Evolutionary conservation across 2,888 invertebrate species (phyloP).

Genomic region (Hylaea fasciaria): DNA sequence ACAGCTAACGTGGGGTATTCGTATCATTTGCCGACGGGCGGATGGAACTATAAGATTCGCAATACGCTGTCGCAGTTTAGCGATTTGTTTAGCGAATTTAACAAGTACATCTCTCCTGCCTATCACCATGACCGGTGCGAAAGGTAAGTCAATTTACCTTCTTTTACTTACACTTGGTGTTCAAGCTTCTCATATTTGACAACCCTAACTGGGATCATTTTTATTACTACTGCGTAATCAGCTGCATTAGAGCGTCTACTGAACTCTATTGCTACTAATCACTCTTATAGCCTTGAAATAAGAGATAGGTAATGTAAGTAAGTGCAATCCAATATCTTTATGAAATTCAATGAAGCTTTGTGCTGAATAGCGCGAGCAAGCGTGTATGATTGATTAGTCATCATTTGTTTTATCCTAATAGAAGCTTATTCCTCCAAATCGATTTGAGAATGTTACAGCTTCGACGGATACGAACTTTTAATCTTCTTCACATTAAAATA

Average conservation of each 20-base stretch:
- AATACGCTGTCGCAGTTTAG: slow-evolving; percentile 94
- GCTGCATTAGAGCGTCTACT: not conserved
- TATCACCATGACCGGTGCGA: slow-evolving; percentile 99
- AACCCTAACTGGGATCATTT: slow-evolving; percentile 1
- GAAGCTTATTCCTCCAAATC: no score
- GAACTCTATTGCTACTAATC: not conserved
- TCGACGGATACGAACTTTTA: no score
- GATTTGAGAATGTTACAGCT: no score
- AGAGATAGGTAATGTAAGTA: no score
- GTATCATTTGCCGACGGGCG: slow-evolving; percentile 92
- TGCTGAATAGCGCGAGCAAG: no score
- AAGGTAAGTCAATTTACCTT: slow-evolving; percentile 84
- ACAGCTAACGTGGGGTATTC: slow-evolving; percentile 91
- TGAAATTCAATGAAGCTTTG: no score
- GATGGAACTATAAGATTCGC: slow-evolving; percentile 90
- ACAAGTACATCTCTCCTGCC: slow-evolving; percentile 97
- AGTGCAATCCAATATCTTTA: no score
- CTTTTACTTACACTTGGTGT: not conserved
- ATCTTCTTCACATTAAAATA: no score
- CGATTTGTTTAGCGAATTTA: slow-evolving; percentile 98
- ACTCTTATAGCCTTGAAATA: not conserved
- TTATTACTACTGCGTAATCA: slow-evolving; percentile 1
- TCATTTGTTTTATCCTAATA: no score
- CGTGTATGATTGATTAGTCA: no score
- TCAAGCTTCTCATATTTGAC: not conserved